phyloP scores from a whole-genome alignment of 2,797 vertebrate species.

The Paramormyrops hopkinsi region DNA sequence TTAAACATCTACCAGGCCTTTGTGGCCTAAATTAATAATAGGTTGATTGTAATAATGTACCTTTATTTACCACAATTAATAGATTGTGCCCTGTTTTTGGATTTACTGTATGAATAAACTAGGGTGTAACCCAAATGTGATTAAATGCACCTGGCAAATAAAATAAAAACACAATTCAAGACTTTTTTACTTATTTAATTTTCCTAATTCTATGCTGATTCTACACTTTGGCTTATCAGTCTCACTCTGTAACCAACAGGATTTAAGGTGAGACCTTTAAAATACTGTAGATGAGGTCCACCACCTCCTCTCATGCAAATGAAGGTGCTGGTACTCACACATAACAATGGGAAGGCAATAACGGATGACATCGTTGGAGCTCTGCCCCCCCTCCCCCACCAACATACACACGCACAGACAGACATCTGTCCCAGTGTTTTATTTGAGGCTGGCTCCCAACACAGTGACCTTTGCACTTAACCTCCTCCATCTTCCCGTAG shows the following conservation, averaged over 20 bases:
- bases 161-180: background rate
- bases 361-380: background rate
- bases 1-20: background rate
- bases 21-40: background rate
- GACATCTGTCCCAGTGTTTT: background rate
- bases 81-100: background rate
- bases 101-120: background rate
- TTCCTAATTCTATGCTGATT: background rate
- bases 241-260: background rate
- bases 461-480: background rate
- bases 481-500: background rate
- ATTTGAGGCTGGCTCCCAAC: background rate
- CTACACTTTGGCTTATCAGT: background rate
- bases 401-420: background rate
- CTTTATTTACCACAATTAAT: background rate
- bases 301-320: background rate
- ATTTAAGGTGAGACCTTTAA: background rate
- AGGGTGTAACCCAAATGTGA: background rate
- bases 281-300: background rate
- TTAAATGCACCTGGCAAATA: background rate
- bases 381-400: background rate
- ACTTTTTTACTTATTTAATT: background rate
- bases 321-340: background rate
- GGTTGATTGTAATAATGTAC: background rate
- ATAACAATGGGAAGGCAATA: background rate